phyloP scores from a whole-genome alignment of 2,113 vertebrate genomes.

The Nibea albiflora region DNA sequence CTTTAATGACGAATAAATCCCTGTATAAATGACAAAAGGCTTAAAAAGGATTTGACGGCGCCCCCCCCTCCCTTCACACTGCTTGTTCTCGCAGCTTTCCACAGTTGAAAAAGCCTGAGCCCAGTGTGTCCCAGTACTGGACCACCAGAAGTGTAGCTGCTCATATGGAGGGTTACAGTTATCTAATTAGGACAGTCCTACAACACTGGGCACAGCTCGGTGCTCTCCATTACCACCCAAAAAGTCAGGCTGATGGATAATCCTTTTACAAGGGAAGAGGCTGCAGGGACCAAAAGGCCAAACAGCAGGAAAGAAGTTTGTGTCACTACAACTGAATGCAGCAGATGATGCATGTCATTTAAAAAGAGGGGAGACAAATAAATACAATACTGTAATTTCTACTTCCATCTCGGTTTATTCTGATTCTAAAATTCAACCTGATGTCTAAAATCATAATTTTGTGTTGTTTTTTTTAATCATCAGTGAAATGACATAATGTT shows the following conservation, averaged over 20 bases:
- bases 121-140: conserved; percentile 67
- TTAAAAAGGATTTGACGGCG: conserved; percentile 87
- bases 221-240: conserved; percentile 57
- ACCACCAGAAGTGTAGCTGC: conserved; percentile 89
- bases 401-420: too few species aligned
- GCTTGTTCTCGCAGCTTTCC: conserved; percentile 42
- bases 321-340: neutral
- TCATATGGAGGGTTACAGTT: conserved; percentile 91
- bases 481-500: too few species aligned
- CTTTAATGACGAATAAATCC: conserved; percentile 87
- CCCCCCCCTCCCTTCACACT: conserved; percentile 55
- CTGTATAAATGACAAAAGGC: conserved; percentile 83
- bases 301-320: conserved; percentile 8
- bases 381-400: too few species aligned
- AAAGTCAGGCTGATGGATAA: conserved; percentile 35
- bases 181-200: conserved; percentile 88
- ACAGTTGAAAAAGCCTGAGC: conserved; percentile 69
- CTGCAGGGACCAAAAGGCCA: conserved; percentile 6
- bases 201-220: conserved; percentile 81
- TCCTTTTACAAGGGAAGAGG: conserved; percentile 31
- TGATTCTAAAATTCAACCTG: neutral
- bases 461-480: too few species aligned
- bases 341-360: neutral
- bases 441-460: neutral
- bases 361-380: neutral